Evolutionary conservation across 2,888 invertebrate species (phyloP).

Genomic region (Blera fallax): DNA sequence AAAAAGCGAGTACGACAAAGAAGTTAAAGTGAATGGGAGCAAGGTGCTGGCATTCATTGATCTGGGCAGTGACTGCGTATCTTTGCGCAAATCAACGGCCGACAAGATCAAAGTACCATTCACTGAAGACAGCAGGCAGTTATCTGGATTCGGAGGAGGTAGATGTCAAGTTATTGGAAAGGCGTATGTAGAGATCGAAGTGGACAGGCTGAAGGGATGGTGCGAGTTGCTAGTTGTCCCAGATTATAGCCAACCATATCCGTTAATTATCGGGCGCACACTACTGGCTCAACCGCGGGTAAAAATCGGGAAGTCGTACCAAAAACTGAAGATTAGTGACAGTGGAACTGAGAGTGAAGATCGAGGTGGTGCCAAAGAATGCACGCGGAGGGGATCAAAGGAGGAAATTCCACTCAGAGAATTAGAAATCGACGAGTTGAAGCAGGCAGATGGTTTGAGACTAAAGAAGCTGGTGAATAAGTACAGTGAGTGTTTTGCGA

Average conservation of each 20-base stretch:
- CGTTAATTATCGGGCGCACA: background rate
- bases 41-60: conserved; percentile 11
- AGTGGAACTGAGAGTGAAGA: background rate
- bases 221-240: background rate
- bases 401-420: background rate
- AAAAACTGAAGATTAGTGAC: background rate
- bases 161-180: background rate
- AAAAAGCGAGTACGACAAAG: background rate
- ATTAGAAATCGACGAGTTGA: background rate
- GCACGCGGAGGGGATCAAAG: background rate
- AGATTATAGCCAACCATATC: background rate
- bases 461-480: background rate
- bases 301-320: background rate
- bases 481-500: background rate
- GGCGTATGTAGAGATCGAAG: background rate
- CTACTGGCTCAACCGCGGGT: background rate
- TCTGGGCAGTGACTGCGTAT: conserved; percentile 9
- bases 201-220: background rate
- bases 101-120: background rate
- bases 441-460: background rate
- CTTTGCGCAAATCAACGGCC: conserved; percentile 3
- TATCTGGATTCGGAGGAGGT: background rate
- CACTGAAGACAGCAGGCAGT: background rate
- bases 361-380: no score
- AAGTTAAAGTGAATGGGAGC: conserved; percentile 6